Evolutionary conservation across 2,888 invertebrate genomes (phyloP), one percentile per base, ranked within the genome.

Genomic region (Incurvaria masculella): DNA sequence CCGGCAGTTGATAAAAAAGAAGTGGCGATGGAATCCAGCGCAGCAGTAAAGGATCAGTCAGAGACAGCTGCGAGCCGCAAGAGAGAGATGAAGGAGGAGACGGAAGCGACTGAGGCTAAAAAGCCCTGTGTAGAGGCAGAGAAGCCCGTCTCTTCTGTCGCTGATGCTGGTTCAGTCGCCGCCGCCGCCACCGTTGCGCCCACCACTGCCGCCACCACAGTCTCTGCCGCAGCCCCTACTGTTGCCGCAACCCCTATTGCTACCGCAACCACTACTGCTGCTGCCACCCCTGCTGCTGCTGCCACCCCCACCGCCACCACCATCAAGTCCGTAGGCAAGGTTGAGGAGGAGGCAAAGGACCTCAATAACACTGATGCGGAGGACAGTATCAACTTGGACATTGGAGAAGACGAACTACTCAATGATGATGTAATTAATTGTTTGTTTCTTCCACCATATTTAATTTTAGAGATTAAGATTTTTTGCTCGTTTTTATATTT

Each of bases 351-450:
- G 42, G 74, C 75, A 57, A 60, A 66, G 42, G 72, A 72, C 53
- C 79, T 81, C 53, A 82, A 82, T 57, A 83, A 83, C 50, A 81
- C 80, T 54, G 88, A 89, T 62, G 86, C 86, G 55, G 90, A 90
- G 60, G 90, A 90, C 69, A 89, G 89, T 33, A 87, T 91, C 50
- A 89, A 90, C 65, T 74, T 91, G 57, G 89, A 88, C 50, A 84
- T 91, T 65, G 90, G 88, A 39, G 91, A 89, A 69, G 91, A 90
- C 66, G 90, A 90, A 72, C 78, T 90, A 51, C 81, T 90, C 50
- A 88, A 86, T 66, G 89, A 88, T 68, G 89, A 90, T 84, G 89
- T 89, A 80, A 62, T 68, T 70, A 75, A 69, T 59, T 75, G 75
- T 76, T 63, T 76, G 68, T 75, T 75, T 41, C 11, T 14, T 20